Conservation (phyloP, 2,888 invertebrate species). For the Drosophila niveifrons region DNA sequence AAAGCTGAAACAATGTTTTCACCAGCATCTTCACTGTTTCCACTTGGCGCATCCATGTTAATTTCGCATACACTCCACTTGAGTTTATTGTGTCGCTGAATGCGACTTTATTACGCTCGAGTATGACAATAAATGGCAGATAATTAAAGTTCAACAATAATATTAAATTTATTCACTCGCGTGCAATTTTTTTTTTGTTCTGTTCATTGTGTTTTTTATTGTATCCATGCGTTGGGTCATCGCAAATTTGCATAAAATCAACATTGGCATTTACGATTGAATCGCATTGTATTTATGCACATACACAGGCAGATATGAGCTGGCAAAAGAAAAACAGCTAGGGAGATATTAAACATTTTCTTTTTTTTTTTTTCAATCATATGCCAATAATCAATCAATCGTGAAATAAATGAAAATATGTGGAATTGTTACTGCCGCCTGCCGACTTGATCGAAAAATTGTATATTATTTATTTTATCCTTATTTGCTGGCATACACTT, state of each 20-base stretch:
- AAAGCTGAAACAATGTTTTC: neutral
- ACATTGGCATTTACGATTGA: constrained; percentile 72
- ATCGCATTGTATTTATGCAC: constrained; percentile 46
- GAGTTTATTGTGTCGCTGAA: constrained; percentile 11
- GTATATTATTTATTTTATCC: constrained; percentile 23
- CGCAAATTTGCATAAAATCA: constrained; percentile 76
- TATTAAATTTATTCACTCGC: constrained; percentile 70
- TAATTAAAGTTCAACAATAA: constrained; percentile 74
- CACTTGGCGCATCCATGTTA: neutral
- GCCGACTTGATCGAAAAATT: constrained; percentile 2
- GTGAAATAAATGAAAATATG: constrained; percentile 74
- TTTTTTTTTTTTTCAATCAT: constrained; percentile 28
- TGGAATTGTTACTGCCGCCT: constrained; percentile 39
- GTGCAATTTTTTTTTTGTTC: constrained; percentile 15
- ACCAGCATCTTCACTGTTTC: neutral
- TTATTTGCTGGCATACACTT: constrained; percentile 13
- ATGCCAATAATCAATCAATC: constrained; percentile 74
- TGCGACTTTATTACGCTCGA: constrained; percentile 44
- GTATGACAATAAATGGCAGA: constrained; percentile 70
- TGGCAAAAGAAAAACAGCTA: neutral
- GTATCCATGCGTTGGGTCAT: constrained; percentile 14
- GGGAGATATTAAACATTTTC: constrained; percentile 40
- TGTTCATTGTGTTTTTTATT: constrained; percentile 14
- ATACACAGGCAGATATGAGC: neutral
- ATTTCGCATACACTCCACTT: constrained; percentile 1